Conservation (phyloP, 1,140 invertebrate species). For the Solenopsis invicta region DNA sequence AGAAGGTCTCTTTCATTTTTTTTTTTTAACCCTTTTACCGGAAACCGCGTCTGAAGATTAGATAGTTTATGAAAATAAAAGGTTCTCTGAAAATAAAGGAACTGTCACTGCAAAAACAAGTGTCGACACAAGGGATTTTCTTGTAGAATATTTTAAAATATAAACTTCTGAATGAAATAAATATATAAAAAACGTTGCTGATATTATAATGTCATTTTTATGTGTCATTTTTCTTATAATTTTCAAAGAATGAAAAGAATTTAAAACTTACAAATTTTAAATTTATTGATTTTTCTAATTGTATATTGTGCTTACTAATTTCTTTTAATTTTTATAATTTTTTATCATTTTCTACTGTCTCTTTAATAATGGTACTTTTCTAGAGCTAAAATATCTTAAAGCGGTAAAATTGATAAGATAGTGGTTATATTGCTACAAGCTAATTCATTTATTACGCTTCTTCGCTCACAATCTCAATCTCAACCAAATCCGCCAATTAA, state of each 20-base stretch:
- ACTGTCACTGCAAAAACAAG: too few relatives aligned
- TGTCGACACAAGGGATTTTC: too few relatives aligned
- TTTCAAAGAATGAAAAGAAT: neutral
- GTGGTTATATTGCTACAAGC: slow-evolving; percentile 72
- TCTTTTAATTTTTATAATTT: neutral
- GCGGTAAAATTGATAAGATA: slow-evolving; percentile 72
- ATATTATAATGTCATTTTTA: neutral
- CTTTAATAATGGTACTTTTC: neutral
- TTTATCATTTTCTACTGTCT: neutral
- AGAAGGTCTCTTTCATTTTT: too few relatives aligned
- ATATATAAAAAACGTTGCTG: neutral
- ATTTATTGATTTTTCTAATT: neutral
- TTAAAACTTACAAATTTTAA: neutral
- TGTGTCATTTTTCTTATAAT: neutral
- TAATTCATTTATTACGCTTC: slow-evolving; percentile 82
- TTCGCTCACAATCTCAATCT: slow-evolving; percentile 76
- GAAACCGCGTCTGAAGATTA: too few relatives aligned
- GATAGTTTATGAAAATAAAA: too few relatives aligned
- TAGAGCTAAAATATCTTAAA: slow-evolving; percentile 28
- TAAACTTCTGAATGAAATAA: neutral
- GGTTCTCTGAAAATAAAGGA: too few relatives aligned
- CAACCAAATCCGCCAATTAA: slow-evolving; percentile 82
- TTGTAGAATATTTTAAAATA: neutral
- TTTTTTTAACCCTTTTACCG: too few relatives aligned
- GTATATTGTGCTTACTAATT: too few relatives aligned